These are phyloP conservation scores for Platanista minor DNA, from an alignment of 2,113 vertebrate species.

Conservation along the genomic window DNA sequence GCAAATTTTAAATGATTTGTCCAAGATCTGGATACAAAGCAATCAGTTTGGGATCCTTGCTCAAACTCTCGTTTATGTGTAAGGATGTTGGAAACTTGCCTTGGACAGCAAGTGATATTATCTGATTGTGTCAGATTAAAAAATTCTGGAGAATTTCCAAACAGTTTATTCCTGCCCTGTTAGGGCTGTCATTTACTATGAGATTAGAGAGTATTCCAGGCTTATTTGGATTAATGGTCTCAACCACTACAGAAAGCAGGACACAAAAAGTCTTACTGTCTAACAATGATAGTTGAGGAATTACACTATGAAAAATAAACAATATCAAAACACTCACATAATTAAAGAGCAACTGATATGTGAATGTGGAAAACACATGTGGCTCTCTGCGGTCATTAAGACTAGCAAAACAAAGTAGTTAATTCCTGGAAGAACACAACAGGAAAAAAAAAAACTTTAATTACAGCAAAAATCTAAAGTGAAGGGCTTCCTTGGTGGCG, in stretches of 20 bases:
- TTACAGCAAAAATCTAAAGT: not conserved
- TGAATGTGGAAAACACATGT: not conserved
- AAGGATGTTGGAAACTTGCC: not conserved
- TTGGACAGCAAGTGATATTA: not conserved
- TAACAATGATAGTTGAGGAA: not conserved
- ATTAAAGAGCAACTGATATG: not conserved
- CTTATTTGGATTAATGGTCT: not conserved
- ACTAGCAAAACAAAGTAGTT: conserved; percentile 18
- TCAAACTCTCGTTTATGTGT: not conserved
- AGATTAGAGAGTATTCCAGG: not conserved
- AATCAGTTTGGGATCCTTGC: not conserved
- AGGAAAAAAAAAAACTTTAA: not conserved
- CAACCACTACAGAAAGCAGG: not conserved
- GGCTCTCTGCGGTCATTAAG: not conserved
- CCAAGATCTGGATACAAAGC: not conserved
- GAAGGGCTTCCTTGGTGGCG: too few species aligned
- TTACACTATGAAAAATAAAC: not conserved
- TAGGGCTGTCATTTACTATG: not conserved
- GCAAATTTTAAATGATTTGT: not conserved
- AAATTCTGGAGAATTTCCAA: not conserved
- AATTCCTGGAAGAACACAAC: not conserved
- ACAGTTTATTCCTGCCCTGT: not conserved
- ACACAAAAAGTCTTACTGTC: not conserved
- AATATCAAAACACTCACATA: not conserved
- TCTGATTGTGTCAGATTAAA: not conserved